A percentile compares a stretch with the other conserved stretches of the same genome.
Evolutionary conservation across 2,113 vertebrate genomes (phyloP).

Genomic region (Halcyon malimbica): DNA sequence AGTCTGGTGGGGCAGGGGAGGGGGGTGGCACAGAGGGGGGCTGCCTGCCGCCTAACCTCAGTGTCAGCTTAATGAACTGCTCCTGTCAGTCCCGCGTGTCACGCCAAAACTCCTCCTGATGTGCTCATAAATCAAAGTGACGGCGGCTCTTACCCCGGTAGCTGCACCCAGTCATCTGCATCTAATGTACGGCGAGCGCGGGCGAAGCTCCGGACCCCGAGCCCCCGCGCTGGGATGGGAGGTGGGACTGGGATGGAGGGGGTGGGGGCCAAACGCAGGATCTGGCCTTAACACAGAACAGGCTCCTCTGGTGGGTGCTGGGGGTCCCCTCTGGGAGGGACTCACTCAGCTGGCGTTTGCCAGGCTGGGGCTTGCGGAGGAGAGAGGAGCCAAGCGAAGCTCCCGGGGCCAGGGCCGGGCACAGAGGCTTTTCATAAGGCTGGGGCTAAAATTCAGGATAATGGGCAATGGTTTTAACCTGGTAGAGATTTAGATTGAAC

Average conservation of each 20-base stretch:
- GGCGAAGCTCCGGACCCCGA: constrained; percentile 72
- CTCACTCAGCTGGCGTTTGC: not conserved
- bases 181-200: constrained; percentile 85
- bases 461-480: not conserved
- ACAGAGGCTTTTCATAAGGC: not conserved
- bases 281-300: not conserved
- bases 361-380: not conserved
- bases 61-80: constrained; percentile 92
- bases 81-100: constrained; percentile 88
- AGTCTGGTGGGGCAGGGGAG: not conserved
- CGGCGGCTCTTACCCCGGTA: constrained; percentile 85
- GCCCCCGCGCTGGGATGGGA: not conserved
- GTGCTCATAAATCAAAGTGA: constrained; percentile 98
- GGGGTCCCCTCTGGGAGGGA: not conserved
- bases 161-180: constrained; percentile 90
- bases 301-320: not conserved
- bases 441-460: not conserved
- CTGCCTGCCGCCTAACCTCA: constrained; percentile 57
- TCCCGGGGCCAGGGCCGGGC: accelerated
- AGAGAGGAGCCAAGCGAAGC: accelerated
- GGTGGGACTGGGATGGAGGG: not conserved
- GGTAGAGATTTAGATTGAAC: not conserved
- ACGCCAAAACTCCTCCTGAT: constrained; percentile 91
- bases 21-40: not conserved
- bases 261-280: accelerated